Evolutionary conservation across 1,140 invertebrate species (phyloP).

Genomic region (Schmidtea mediterranea): DNA sequence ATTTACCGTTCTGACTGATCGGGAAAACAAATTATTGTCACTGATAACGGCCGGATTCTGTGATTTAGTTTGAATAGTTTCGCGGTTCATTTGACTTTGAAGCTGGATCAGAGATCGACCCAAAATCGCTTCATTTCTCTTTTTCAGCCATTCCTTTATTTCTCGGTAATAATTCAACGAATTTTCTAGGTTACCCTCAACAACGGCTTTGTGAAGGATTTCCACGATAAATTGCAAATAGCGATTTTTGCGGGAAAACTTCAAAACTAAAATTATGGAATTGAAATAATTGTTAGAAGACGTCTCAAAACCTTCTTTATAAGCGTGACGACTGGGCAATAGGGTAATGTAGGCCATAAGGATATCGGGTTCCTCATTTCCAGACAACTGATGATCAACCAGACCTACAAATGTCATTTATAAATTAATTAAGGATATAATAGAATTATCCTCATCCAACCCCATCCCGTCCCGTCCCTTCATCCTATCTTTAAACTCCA

Average conservation of each 20-base stretch:
- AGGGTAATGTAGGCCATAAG: conserved; percentile 24
- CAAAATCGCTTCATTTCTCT: conserved; percentile 7
- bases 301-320: conserved; percentile 15
- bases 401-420: too few relatives aligned
- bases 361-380: conserved; percentile 22
- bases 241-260: conserved; percentile 17
- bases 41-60: too few relatives aligned
- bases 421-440: too few relatives aligned
- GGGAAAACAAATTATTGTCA: too few relatives aligned
- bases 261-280: conserved; percentile 13
- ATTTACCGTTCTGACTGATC: too few relatives aligned
- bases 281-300: too few relatives aligned
- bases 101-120: too few relatives aligned
- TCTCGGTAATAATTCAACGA: conserved; percentile 23
- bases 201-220: conserved; percentile 20
- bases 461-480: too few relatives aligned
- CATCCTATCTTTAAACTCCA: too few relatives aligned
- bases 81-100: too few relatives aligned
- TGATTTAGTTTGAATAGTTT: too few relatives aligned
- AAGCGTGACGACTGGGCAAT: conserved; percentile 19
- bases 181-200: conserved; percentile 17
- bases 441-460: too few relatives aligned
- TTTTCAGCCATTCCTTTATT: conserved; percentile 16
- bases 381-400: conserved; percentile 19
- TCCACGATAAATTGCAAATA: conserved; percentile 25